Base-by-base conservation (phyloP, 2,113 vertebrate genomes). In the Gnathonemus echidnorhynchus region DNA sequence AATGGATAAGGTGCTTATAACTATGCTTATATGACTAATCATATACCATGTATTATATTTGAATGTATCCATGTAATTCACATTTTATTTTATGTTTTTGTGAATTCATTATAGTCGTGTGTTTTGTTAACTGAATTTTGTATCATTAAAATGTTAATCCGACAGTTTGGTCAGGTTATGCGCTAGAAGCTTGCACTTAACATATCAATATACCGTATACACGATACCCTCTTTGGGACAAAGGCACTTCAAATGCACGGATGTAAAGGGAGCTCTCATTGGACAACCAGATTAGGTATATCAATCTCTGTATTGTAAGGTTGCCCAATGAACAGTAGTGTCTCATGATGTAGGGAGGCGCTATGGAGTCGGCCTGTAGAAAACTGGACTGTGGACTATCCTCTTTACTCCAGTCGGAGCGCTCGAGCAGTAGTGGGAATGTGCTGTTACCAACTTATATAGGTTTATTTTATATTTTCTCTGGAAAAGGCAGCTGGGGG, bases 271-370 rank as follows among this genome's bases (percentile, higher is more conserved):
- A 11, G 5, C 5, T 91, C 39, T 90, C 90, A 95, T 95, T 95
- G 94, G 95, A 86, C 89, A 1, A 3, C 8, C 9, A 9, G n/a
- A 4, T 7, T 39, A 46, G 39, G 11, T 49, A 24, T 19, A 31
- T 85, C 53, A 58, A 19, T 21, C 27, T 39, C 19, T 27, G 91
- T n/a, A 58, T 88, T 91, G 62, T 42, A 74, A 45, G 2, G 31
- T 42, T 17, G 2, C 77, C 95, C 94, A 95, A 95, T 95, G 90
- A 91, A 87, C 46, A 3, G 46, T 35, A 0, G 31, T 53, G 90
- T 94, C 90, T 87, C 62, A 93, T 91, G 1, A 6, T 24, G 49
- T 19, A 53, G n/a, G 31, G 1, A 52, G 48, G 77, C 90, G 24
- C 88, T 93, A 93, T 35, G 48, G 89, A 91, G 91, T 70, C 89